A percentile compares a stretch with the other conserved stretches of the same genome.
Conservation (phyloP, 2,888 invertebrate genomes). For the Cryptocephalus primarius region DNA sequence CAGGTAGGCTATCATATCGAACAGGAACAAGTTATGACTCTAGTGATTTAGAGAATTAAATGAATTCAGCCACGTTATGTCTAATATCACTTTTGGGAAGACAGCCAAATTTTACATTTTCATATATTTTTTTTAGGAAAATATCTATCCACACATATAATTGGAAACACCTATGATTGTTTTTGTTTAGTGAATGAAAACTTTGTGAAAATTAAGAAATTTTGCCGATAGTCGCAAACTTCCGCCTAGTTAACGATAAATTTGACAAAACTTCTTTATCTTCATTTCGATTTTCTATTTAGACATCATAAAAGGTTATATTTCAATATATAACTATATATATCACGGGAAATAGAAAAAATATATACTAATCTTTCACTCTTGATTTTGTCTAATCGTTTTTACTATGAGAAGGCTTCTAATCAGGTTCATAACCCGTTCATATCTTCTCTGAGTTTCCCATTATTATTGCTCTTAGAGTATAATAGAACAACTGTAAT, state of each 20-base stretch:
- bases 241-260: conserved; percentile 5
- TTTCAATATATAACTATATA: conserved; percentile 7
- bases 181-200: conserved; percentile 6
- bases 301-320: no score
- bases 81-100: conserved; percentile 9
- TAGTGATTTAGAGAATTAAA: no score
- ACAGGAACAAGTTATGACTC: no score
- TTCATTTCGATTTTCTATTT: neutral
- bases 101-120: conserved; percentile 13
- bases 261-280: conserved; percentile 23
- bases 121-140: conserved; percentile 12
- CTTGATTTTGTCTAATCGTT: neutral
- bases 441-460: conserved; percentile 1
- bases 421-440: no score
- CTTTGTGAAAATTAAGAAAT: no score
- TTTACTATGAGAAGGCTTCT: no score
- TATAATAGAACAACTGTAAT: neutral
- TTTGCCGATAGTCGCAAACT: neutral
- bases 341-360: conserved; percentile 37
- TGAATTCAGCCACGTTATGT: conserved; percentile 1
- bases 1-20: neutral
- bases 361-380: conserved; percentile 21
- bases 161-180: conserved; percentile 29
- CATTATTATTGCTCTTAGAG: conserved; percentile 6
- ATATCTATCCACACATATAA: conserved; percentile 16